Percentiles rank a stretch among this genome's conserved stretches.
These are phyloP conservation scores for Apamea crenata DNA, from an alignment of 2,888 invertebrate genomes.

Conservation along the genomic window DNA sequence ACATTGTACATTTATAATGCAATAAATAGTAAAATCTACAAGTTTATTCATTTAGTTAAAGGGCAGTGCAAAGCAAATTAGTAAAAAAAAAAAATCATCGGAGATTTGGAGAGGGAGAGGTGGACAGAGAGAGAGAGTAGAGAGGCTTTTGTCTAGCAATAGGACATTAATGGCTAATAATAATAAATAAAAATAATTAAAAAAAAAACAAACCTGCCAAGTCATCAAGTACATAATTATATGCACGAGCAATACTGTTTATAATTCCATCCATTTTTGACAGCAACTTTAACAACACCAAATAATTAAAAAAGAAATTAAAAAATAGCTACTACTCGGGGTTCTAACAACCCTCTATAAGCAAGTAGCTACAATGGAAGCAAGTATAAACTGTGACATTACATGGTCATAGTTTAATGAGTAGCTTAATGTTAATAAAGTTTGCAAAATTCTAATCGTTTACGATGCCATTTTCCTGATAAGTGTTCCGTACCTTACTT, in stretches of 20 bases:
- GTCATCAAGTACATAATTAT: conserved; percentile 61
- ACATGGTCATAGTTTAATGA: too few relatives aligned
- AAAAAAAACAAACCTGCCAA: conserved; percentile 52
- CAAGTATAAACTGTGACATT: not conserved
- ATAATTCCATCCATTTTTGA: conserved; percentile 47
- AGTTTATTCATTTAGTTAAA: not conserved
- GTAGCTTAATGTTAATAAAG: not conserved
- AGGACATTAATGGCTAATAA: not conserved
- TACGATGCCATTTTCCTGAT: not conserved
- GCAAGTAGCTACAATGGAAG: conserved; percentile 9
- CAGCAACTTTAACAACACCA: not conserved
- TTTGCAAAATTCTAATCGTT: not conserved
- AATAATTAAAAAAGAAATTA: not conserved
- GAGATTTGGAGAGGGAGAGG: not conserved
- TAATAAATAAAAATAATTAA: not conserved
- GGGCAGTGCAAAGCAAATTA: not conserved
- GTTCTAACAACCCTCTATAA: not conserved
- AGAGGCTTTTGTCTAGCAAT: not conserved
- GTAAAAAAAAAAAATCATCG: not conserved
- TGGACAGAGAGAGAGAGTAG: not conserved
- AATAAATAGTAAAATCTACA: not conserved
- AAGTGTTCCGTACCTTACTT: conserved; percentile 21
- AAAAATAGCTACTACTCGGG: not conserved
- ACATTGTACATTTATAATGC: not conserved
- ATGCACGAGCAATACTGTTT: conserved; percentile 33